phyloP scores from a whole-genome alignment of 2,113 vertebrate genomes.

The Erinaceus europaeus region DNA sequence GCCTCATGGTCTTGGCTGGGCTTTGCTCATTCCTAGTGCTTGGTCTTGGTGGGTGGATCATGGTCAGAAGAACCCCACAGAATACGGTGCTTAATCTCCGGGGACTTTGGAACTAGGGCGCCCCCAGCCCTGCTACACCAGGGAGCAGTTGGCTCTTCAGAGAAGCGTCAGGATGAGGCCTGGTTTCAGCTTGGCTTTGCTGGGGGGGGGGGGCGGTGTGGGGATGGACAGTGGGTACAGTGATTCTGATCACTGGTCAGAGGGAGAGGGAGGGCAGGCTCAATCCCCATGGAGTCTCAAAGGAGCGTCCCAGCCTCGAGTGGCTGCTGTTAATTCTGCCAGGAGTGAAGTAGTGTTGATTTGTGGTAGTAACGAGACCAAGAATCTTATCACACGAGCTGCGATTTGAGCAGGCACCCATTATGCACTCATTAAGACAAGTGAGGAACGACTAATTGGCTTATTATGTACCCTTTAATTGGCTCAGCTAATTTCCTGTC shows the following conservation, averaged over 20 bases:
- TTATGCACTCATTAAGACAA: conserved; percentile 61
- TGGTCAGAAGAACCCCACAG: background rate
- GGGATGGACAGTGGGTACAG: no score
- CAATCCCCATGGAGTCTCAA: background rate
- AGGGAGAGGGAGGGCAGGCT: background rate
- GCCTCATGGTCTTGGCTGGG: background rate
- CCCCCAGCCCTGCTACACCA: background rate
- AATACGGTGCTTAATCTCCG: background rate
- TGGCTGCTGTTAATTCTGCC: background rate
- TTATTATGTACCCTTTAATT: conserved; percentile 62
- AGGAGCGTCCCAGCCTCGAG: background rate
- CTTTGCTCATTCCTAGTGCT: background rate
- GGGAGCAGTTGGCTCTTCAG: background rate
- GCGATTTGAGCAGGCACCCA: conserved; percentile 51
- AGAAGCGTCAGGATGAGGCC: background rate
- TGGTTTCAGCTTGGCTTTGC: background rate
- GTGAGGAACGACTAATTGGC: conserved; percentile 57
- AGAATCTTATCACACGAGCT: conserved; percentile 39
- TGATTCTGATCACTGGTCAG: background rate
- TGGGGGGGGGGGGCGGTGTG: no score
- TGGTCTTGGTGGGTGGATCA: background rate
- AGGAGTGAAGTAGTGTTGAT: conserved; percentile 44
- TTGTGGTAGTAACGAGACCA: background rate
- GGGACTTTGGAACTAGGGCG: background rate
- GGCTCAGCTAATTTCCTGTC: conserved; percentile 47